Evolutionary conservation across 2,888 invertebrate genomes (phyloP).

Genomic region (Blastobasis lacticolella): DNA sequence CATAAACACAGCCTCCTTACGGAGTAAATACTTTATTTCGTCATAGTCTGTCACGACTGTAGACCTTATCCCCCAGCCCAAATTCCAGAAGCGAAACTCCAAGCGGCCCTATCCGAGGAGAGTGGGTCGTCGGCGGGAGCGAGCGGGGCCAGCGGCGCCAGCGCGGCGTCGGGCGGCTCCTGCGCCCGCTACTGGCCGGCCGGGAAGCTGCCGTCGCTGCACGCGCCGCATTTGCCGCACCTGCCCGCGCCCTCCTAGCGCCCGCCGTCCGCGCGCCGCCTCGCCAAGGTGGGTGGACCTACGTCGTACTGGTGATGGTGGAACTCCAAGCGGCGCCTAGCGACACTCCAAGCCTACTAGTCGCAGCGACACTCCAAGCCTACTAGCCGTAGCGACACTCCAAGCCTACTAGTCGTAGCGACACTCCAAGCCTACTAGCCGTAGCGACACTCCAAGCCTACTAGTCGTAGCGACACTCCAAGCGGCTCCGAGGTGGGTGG

Average conservation of each 20-base stretch:
- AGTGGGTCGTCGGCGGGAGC: conserved; percentile 38
- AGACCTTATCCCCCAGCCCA: too few species aligned
- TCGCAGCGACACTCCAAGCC: too few species aligned
- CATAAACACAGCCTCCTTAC: too few species aligned
- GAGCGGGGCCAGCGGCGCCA: conserved; percentile 16
- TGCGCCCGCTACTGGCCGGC: conserved; percentile 45
- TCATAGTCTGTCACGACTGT: too few species aligned
- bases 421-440: too few species aligned
- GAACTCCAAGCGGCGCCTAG: conserved; percentile 58
- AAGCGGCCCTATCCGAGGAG: conserved; percentile 63
- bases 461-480: too few species aligned
- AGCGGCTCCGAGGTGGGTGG: too few species aligned
- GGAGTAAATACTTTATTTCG: too few species aligned
- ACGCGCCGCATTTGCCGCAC: conserved; percentile 34
- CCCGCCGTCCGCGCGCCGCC: conserved; percentile 60
- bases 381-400: too few species aligned
- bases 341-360: too few species aligned
- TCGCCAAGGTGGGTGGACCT: conserved; percentile 55
- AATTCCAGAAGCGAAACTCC: conserved; percentile 64
- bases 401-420: too few species aligned
- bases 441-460: too few species aligned
- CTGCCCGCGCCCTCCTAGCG: conserved; percentile 71
- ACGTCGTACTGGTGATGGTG: conserved; percentile 37
- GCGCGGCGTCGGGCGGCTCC: conserved; percentile 20
- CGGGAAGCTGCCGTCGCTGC: conserved; percentile 48